These are phyloP conservation scores for Exephanes ischioxanthus DNA, from an alignment of 2,888 invertebrate species.

Conservation along the genomic window DNA sequence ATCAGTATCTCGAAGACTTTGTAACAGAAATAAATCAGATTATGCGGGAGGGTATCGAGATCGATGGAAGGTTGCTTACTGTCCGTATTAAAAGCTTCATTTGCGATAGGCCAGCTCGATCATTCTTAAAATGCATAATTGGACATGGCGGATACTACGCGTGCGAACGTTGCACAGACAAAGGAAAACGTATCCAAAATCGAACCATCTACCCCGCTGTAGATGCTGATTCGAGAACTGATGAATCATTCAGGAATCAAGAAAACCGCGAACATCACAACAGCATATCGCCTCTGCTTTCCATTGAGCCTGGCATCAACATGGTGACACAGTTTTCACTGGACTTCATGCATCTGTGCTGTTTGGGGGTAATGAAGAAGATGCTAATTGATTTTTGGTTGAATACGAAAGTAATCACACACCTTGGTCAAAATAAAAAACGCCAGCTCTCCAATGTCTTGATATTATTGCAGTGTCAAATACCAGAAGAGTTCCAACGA, in stretches of 20 bases:
- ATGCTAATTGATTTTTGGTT: conserved; percentile 59
- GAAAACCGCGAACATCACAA: conserved; percentile 56
- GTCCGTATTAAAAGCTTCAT: conserved; percentile 59
- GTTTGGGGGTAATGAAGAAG: conserved; percentile 64
- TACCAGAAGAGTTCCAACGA: conserved; percentile 65
- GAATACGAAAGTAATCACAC: background rate
- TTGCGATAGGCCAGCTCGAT: conserved; percentile 67
- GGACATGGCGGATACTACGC: conserved; percentile 51
- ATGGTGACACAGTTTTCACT: conserved; percentile 62
- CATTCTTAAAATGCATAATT: conserved; percentile 58
- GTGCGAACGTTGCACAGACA: conserved; percentile 58
- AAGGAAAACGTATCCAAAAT: conserved; percentile 33
- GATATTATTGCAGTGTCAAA: conserved; percentile 32
- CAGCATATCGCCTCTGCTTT: conserved; percentile 54
- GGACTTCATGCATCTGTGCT: conserved; percentile 67
- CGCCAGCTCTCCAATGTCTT: background rate
- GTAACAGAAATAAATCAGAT: conserved; percentile 58
- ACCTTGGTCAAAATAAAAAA: conserved; percentile 31
- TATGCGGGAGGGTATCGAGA: conserved; percentile 30
- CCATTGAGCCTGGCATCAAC: conserved; percentile 54
- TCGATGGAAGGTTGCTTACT: conserved; percentile 51
- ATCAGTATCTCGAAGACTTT: conserved; percentile 41
- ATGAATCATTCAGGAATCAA: conserved; percentile 54
- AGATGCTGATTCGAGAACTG: conserved; percentile 33
- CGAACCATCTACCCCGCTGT: conserved; percentile 45